phyloP scores from a whole-genome alignment of 2,113 vertebrate genomes.

The Pygathrix nemaeus region DNA sequence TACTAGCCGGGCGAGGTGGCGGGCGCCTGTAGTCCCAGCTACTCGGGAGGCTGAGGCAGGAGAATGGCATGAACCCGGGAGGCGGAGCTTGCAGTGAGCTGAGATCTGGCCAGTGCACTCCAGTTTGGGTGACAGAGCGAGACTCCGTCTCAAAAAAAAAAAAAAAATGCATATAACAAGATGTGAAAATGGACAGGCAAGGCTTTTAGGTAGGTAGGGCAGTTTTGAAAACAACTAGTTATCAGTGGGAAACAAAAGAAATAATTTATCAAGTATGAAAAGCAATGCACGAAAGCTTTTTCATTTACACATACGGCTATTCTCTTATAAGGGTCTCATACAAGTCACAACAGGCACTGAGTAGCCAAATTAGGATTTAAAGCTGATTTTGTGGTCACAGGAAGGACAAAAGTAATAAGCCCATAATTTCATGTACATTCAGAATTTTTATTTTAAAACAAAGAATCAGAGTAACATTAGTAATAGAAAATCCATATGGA shows the following conservation, averaged over 20 bases:
- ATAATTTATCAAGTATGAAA: conserved; percentile 1
- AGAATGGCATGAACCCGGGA: no score
- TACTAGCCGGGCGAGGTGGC: no score
- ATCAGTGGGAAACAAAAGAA: no score
- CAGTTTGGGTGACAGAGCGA: no score
- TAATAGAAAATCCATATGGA: conserved; percentile 82
- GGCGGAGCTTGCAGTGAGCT: no score
- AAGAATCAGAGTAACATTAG: conserved; percentile 78
- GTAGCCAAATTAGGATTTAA: neutral
- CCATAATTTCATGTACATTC: conserved; percentile 42
- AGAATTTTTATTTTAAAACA: conserved; percentile 84
- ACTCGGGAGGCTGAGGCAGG: no score
- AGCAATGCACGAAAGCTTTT: neutral
- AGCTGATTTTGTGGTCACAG: neutral
- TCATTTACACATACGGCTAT: neutral
- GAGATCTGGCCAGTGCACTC: no score
- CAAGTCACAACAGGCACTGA: neutral
- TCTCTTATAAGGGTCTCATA: neutral
- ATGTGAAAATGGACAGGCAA: neutral
- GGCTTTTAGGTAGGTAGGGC: neutral
- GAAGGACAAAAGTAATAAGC: neutral
- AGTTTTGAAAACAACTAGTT: neutral
- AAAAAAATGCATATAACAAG: neutral
- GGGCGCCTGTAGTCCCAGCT: no score
- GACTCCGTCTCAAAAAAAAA: no score